A percentile compares a stretch with the other conserved stretches of the same genome.
Evolutionary conservation across 2,113 vertebrate species (phyloP).

Genomic region (Dasyurus viverrinus): DNA sequence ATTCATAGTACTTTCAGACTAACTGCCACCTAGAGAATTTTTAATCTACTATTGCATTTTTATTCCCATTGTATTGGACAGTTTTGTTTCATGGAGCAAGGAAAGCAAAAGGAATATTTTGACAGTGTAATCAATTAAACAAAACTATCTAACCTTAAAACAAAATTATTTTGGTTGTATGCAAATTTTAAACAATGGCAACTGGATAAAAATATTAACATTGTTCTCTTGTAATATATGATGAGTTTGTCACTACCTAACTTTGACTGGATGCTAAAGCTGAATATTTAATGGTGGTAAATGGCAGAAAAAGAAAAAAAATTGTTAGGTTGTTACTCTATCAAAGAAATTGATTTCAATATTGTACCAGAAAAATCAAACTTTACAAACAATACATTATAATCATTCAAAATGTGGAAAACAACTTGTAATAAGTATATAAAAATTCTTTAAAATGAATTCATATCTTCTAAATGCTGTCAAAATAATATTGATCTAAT

Average conservation of each 20-base stretch:
- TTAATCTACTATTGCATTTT: background rate
- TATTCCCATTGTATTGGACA: background rate
- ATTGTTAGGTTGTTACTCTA: background rate
- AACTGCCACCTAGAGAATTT: background rate
- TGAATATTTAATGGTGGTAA: conserved; percentile 13
- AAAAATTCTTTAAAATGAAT: background rate
- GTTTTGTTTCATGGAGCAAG: background rate
- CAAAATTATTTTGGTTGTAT: background rate
- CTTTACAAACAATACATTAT: background rate
- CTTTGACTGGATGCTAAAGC: background rate
- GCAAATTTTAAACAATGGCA: background rate
- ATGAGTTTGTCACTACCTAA: background rate
- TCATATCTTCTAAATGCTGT: background rate
- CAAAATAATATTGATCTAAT: background rate
- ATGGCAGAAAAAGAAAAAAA: background rate
- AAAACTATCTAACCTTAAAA: background rate
- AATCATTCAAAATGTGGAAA: background rate
- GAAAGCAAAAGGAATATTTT: background rate
- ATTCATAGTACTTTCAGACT: background rate
- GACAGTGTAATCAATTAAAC: background rate
- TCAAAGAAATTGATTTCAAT: background rate
- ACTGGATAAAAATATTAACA: background rate
- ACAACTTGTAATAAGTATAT: background rate
- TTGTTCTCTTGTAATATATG: background rate
- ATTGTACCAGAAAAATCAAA: background rate